Evolutionary conservation across 2,888 invertebrate genomes (phyloP), one percentile per base, ranked within the genome.

Genomic region (Drosophila peninsularis): DNA sequence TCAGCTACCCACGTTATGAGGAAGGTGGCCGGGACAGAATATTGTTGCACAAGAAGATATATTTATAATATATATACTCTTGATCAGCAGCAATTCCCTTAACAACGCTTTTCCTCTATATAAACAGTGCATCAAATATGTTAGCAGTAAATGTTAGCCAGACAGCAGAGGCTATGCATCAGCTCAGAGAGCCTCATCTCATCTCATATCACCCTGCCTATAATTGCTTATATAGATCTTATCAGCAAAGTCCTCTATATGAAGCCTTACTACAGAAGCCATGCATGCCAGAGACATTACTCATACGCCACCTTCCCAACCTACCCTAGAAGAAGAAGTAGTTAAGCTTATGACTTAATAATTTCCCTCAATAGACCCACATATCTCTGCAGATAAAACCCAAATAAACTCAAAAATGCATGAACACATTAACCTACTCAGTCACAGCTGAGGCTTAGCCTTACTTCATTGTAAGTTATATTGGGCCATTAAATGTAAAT

Each of bases 401-500:
- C 21, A n/a, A 44, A 2, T 5, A 2, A 9, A 10, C 24, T 9
- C 6, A 9, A 17, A 10, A 10, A 39, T 17, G 42, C 42, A n/a
- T 44, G n/a, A 24, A 6, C 0, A 47, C 47, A 47, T 44, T 47
- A 47, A 47, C n/a, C 11, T 13, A 47, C 7, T 32, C 32, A 32
- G 17, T 32, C 32, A 17, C 45, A 30, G n/a, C 30, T 32, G 13
- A 17, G 13, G 0, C 1, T 19, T 10, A 13, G 13, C 13, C 32
- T 17, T 30, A 30, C 9, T 17, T 14, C 42, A 11, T n/a, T 11
- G 45, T 9, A n/a, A 11, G 1, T 10, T 7, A 17, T 19, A 13
- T 47, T 13, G 3, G 32, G 30, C 7, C 7, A 58, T 34, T 34
- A 19, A 39, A 34, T 52, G 58, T 10, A 19, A 66, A 53, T 42